Evolutionary conservation across 2,113 vertebrate species (phyloP).

Genomic region (Daubentonia madagascariensis): DNA sequence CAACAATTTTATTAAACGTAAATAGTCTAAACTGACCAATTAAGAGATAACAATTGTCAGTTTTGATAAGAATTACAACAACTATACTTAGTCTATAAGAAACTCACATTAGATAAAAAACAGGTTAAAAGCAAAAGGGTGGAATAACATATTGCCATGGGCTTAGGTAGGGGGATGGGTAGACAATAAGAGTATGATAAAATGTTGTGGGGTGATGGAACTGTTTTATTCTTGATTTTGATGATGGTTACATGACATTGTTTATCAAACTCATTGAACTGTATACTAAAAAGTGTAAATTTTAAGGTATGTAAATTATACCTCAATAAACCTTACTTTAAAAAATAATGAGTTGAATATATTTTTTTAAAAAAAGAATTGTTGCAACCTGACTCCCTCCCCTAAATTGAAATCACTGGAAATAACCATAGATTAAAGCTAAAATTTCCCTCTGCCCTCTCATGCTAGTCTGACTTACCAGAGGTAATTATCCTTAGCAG

Average conservation of each 20-base stretch:
- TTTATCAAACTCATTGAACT: neutral
- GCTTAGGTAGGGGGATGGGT: neutral
- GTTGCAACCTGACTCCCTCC: neutral
- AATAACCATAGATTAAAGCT: neutral
- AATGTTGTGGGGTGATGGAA: neutral
- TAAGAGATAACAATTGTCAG: neutral
- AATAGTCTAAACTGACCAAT: neutral
- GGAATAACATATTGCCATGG: neutral
- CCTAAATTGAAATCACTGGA: neutral
- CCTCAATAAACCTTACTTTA: neutral
- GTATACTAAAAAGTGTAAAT: neutral
- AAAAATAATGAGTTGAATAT: neutral
- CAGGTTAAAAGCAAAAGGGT: neutral
- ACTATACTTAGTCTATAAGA: neutral
- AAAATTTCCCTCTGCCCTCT: neutral
- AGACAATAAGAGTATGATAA: neutral
- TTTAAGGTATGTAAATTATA: neutral
- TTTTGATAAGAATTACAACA: neutral
- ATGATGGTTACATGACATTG: neutral
- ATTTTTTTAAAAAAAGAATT: neutral
- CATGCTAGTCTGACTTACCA: neutral
- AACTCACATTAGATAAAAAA: neutral
- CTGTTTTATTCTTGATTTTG: neutral
- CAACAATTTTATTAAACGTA: neutral
- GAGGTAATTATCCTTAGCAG: neutral